Conservation (phyloP, 2,888 invertebrate species). For the Gnatocerus cornutus region DNA sequence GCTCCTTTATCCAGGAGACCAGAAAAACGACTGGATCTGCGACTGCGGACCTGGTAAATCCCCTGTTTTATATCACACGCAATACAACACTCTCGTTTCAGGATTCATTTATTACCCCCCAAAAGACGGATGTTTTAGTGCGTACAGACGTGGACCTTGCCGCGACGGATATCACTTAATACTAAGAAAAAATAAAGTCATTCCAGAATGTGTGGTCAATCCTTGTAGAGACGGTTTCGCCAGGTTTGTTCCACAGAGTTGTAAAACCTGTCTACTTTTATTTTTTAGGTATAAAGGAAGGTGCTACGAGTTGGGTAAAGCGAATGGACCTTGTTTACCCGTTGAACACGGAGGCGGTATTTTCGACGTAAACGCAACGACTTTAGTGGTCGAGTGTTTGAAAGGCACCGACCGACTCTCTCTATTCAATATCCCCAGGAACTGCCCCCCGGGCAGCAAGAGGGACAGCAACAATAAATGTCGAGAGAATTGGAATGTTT, state of each 20-base stretch:
- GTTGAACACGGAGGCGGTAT: constrained; percentile 69
- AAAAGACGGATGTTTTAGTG: constrained; percentile 77
- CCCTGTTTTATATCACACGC: too few species aligned
- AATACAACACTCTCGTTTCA: constrained; percentile 69
- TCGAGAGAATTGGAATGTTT: constrained; percentile 51
- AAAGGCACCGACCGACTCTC: constrained; percentile 61
- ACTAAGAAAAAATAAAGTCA: constrained; percentile 71
- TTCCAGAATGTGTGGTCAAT: constrained; percentile 77
- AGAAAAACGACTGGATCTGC: constrained; percentile 77
- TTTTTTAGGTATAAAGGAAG: constrained; percentile 69
- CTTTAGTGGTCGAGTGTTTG: constrained; percentile 76
- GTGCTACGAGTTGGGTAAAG: constrained; percentile 71
- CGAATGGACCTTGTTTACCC: constrained; percentile 71
- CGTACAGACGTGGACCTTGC: constrained; percentile 80
- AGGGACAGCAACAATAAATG: constrained; percentile 61
- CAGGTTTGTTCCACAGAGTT: constrained; percentile 56
- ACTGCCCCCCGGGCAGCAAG: constrained; percentile 64
- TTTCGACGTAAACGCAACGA: constrained; percentile 77
- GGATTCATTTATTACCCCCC: constrained; percentile 77
- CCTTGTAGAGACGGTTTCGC: constrained; percentile 76
- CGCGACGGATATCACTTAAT: constrained; percentile 73
- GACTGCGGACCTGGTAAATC: constrained; percentile 75
- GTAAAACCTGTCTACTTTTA: background rate
- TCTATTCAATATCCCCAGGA: constrained; percentile 58
- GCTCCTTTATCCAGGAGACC: constrained; percentile 79